Base-by-base conservation (phyloP, 2,797 vertebrate species). In the Sitta carolinensis region DNA sequence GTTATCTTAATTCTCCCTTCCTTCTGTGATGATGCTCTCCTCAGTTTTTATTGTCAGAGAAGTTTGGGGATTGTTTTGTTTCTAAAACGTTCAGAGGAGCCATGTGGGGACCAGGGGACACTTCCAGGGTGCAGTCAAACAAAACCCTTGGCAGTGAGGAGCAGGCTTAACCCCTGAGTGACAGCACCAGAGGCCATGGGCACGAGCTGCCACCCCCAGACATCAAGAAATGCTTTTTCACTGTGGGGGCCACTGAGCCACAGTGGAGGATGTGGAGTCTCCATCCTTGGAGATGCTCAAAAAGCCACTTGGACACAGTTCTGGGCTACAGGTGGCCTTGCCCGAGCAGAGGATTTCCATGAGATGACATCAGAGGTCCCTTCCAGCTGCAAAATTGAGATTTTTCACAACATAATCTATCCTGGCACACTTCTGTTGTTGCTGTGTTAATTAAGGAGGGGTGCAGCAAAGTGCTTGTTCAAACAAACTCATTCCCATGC, bases 21-120 rank as follows among this genome's bases (percentile, higher is more conserved):
- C 8, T 51, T 87, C 50, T 52, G 8, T n/a, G 57, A 62, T 64
- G 16, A 29, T 14, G 21, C 14, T 77, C 82, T 29, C 10, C 32
- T 19, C 7, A 16, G 14, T 55, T 93, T 80, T 89, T 29, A 42
- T 70, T 50, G 27, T 42, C 40, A 52, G 38, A 67, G 29, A 57
- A 74, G 8, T 54, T 3, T 55, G 54, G 21, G 3, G 5, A 4
- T 83, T 72, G 8, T 67, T 93, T 82, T 42, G 16, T 40, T 59
- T 74, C 27, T 51, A 14, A 36, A 83, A 63, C 1, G 2, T 36
- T 29, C 43, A 30, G 13, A 85, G 16, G 40, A 59, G 15, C 16
- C 3, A 0, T 29, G 8, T 9, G n/a, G 43, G 30, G 63, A 19
- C 58, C 4, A 10, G 17, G 29, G 29, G 7, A 45, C 5, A 5